Conservation (phyloP, 2,113 vertebrate species). For the Rhinichthys klamathensis region DNA sequence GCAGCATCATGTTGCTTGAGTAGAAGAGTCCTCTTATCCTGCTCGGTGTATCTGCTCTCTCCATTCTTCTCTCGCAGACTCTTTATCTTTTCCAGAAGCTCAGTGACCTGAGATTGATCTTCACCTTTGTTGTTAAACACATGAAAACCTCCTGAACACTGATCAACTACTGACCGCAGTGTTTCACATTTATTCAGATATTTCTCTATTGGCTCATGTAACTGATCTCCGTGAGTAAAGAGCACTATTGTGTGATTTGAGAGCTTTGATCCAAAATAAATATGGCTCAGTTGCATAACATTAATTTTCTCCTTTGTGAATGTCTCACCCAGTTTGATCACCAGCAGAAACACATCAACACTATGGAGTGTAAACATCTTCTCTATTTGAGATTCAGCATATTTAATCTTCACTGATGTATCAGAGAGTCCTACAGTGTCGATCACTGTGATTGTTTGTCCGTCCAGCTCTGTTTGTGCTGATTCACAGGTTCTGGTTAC, state of each 20-base stretch:
- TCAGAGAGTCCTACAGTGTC: too few species aligned
- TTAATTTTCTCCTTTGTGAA: conserved; percentile 4
- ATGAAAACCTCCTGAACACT: conserved; percentile 22
- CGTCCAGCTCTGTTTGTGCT: background rate
- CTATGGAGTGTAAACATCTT: too few species aligned
- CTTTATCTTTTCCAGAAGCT: conserved; percentile 31
- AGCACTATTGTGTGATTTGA: conserved; percentile 42
- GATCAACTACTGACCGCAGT: background rate
- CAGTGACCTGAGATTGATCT: conserved; percentile 9
- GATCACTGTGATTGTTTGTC: too few species aligned
- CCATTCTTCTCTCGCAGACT: conserved; percentile 1
- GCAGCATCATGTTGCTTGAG: too few species aligned
- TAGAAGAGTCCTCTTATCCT: background rate
- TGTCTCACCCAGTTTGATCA: conserved; percentile 3
- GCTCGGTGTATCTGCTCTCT: background rate
- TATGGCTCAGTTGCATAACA: background rate
- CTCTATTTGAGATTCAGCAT: too few species aligned
- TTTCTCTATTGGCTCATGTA: background rate
- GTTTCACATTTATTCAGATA: background rate
- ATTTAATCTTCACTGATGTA: too few species aligned
- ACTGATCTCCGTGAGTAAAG: conserved; percentile 54
- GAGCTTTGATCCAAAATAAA: conserved; percentile 35
- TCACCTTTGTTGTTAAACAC: conserved; percentile 36
- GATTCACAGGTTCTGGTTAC: rapidly evolving
- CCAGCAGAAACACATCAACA: conserved; percentile 46